Percentiles rank a stretch among this genome's conserved stretches.
phyloP scores from a whole-genome alignment of 1,140 invertebrate genomes.

The Idris sp. region DNA sequence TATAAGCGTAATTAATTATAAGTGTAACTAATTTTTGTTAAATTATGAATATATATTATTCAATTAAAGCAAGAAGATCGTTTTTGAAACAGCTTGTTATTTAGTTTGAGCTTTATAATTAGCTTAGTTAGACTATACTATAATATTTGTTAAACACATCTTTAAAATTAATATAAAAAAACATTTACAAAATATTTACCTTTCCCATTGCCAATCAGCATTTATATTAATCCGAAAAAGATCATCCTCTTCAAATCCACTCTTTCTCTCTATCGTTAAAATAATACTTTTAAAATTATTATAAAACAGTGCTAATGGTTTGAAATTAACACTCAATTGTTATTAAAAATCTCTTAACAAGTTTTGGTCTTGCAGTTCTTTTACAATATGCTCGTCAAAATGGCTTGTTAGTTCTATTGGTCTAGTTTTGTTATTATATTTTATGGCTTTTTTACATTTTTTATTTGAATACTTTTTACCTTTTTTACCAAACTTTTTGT shows the following conservation, averaged over 20 bases:
- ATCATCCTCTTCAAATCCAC: conserved; percentile 21
- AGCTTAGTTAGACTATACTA: neutral
- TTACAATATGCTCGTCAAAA: conserved; percentile 39
- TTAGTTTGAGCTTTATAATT: neutral
- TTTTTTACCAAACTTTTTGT: conserved; percentile 53
- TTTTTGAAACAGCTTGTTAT: too few relatives aligned
- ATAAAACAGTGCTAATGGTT: conserved; percentile 26
- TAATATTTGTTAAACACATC: too few relatives aligned
- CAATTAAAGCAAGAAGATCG: too few relatives aligned
- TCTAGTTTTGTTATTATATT: conserved; percentile 37
- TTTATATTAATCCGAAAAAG: conserved; percentile 14
- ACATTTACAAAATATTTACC: conserved; percentile 16
- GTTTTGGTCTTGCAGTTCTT: too few relatives aligned
- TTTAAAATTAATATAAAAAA: too few relatives aligned
- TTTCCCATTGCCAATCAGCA: conserved; percentile 39
- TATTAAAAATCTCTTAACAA: too few relatives aligned
- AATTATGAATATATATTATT: too few relatives aligned
- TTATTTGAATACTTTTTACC: conserved; percentile 55
- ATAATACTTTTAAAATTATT: conserved; percentile 41
- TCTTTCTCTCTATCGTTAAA: conserved; percentile 48
- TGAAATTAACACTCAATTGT: too few relatives aligned
- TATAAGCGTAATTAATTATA: too few relatives aligned
- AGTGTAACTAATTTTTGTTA: too few relatives aligned
- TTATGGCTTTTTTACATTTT: conserved; percentile 44
- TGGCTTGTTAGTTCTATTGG: conserved; percentile 27